Evolutionary conservation across 2,797 vertebrate species (phyloP).

Genomic region (Sciaenops ocellatus): DNA sequence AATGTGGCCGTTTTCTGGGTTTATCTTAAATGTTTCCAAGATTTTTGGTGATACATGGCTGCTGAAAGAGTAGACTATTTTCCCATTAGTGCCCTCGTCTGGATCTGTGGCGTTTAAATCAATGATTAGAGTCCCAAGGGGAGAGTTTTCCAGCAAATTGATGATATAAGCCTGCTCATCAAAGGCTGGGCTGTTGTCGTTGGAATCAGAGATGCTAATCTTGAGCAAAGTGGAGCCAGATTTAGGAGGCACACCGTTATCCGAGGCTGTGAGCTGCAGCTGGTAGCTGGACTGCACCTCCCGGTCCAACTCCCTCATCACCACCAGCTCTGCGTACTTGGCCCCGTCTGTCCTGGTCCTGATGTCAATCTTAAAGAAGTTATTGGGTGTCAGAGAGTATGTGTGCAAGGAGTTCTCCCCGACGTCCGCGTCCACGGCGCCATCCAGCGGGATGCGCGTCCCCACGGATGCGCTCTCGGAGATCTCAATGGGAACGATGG

Average conservation of each 20-base stretch:
- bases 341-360: constrained; percentile 94
- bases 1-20: constrained; percentile 92
- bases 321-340: constrained; percentile 95
- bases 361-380: constrained; percentile 94
- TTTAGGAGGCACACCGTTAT: constrained; percentile 92
- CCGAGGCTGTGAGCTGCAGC: constrained; percentile 93
- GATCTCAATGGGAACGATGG: constrained; percentile 95
- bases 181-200: constrained; percentile 97
- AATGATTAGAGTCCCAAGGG: constrained; percentile 90
- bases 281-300: constrained; percentile 93
- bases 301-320: constrained; percentile 92
- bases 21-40: constrained; percentile 93
- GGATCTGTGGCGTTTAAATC: constrained; percentile 98
- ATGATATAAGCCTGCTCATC: constrained; percentile 92
- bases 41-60: constrained; percentile 95
- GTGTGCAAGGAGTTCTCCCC: constrained; percentile 95
- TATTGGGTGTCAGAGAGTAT: constrained; percentile 92
- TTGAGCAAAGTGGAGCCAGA: constrained; percentile 94
- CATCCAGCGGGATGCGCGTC: constrained; percentile 94
- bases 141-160: constrained; percentile 90
- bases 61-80: constrained; percentile 95
- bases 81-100: constrained; percentile 97
- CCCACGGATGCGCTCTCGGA: constrained; percentile 96
- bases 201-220: constrained; percentile 96
- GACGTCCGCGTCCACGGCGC: constrained; percentile 94